A percentile compares a stretch with the other conserved stretches of the same genome.
Evolutionary conservation across 2,797 vertebrate species (phyloP).

Genomic region (Acridotheres tristis): DNA sequence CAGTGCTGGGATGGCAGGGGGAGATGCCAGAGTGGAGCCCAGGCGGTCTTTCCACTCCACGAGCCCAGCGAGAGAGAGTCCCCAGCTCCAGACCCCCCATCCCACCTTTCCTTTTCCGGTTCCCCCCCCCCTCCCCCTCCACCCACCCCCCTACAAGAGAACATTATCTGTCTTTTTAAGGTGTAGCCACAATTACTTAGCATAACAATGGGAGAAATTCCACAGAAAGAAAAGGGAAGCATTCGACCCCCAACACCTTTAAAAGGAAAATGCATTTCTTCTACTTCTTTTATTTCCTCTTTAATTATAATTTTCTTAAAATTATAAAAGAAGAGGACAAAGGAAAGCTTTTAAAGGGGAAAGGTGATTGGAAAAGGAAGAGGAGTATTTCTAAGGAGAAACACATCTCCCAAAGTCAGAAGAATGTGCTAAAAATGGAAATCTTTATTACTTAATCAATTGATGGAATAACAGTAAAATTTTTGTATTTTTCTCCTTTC

Average conservation of each 20-base stretch:
- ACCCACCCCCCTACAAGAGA: too few relatives aligned
- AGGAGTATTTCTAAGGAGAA: neutral
- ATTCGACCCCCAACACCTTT: neutral
- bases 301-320: neutral
- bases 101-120: too few relatives aligned
- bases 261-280: neutral
- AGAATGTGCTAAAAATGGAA: neutral
- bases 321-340: neutral
- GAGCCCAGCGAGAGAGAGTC: too few relatives aligned
- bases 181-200: too few relatives aligned
- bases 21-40: too few relatives aligned
- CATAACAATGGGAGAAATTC: too few relatives aligned
- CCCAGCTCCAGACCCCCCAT: too few relatives aligned
- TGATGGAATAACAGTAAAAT: neutral
- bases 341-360: neutral
- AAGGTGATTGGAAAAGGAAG: neutral
- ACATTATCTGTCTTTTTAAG: too few relatives aligned
- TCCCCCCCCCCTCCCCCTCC: too few relatives aligned
- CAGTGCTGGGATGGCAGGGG: too few relatives aligned
- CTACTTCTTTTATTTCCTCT: neutral
- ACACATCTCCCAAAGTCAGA: neutral
- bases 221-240: too few relatives aligned
- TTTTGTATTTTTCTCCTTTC: neutral
- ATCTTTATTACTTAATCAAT: neutral
- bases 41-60: too few relatives aligned